Percentiles rank a stretch among this genome's conserved stretches.
Conservation (phyloP, 1,140 invertebrate species). For the Bombus sibiricus region DNA sequence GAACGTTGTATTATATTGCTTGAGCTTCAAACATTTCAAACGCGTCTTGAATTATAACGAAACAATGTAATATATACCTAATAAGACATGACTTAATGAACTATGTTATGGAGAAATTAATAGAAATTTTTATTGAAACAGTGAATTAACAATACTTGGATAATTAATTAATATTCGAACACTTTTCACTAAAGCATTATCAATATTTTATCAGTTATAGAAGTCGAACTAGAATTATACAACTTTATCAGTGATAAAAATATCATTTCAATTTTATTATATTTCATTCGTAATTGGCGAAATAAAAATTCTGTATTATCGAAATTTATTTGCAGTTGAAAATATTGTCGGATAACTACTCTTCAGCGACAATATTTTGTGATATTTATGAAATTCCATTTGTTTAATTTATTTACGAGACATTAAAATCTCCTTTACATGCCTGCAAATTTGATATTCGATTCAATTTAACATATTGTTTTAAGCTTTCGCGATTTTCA, state of each 20-base stretch:
- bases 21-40: no score
- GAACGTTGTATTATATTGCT: no score
- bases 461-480: not conserved
- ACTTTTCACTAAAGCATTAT: not conserved
- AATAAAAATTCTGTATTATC: not conserved
- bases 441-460: not conserved
- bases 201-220: not conserved
- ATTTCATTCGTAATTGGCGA: not conserved
- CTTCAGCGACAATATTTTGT: not conserved
- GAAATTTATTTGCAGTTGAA: not conserved
- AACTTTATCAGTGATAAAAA: not conserved
- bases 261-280: not conserved
- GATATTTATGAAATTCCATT: not conserved
- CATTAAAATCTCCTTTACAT: not conserved
- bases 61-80: not conserved
- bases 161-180: not conserved
- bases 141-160: not conserved
- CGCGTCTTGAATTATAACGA: no score
- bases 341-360: not conserved
- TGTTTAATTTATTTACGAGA: not conserved
- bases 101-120: not conserved
- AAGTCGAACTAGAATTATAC: not conserved
- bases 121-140: not conserved
- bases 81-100: not conserved
- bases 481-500: not conserved